These are phyloP conservation scores for Drosophila ochracea DNA, from an alignment of 2,888 invertebrate species.

Conservation along the genomic window DNA sequence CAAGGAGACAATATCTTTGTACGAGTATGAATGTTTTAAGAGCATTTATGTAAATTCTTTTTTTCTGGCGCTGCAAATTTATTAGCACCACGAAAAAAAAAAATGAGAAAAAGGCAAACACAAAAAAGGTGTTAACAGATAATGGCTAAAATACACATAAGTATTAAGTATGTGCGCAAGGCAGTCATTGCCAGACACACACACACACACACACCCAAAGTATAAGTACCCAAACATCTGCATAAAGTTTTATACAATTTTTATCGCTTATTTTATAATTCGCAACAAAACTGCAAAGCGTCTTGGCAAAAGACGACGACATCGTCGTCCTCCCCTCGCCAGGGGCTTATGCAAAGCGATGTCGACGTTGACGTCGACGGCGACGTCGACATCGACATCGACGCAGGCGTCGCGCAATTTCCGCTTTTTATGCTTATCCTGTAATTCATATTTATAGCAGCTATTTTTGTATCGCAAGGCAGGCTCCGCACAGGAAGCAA, in stretches of 20 bases:
- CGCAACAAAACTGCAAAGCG: constrained; percentile 75
- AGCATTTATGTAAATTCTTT: constrained; percentile 68
- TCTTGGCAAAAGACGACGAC: constrained; percentile 53
- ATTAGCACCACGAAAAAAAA: constrained; percentile 50
- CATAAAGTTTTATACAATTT: constrained; percentile 79
- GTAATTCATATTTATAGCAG: constrained; percentile 84
- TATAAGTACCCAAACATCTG: constrained; percentile 51
- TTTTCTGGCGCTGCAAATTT: constrained; percentile 51
- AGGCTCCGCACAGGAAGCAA: constrained; percentile 48
- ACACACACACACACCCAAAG: constrained; percentile 1
- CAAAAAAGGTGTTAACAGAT: constrained; percentile 77
- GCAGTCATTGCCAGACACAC: constrained; percentile 2
- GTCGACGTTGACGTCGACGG: constrained; percentile 23
- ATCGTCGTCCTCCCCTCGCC: constrained; percentile 14
- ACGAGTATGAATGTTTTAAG: constrained; percentile 34
- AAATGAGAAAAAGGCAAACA: not conserved
- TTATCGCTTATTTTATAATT: constrained; percentile 82
- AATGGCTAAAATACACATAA: constrained; percentile 73
- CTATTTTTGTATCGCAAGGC: constrained; percentile 65
- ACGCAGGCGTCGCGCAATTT: constrained; percentile 81
- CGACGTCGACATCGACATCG: constrained; percentile 1
- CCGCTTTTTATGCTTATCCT: constrained; percentile 84
- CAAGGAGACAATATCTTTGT: constrained; percentile 47
- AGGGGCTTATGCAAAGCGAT: constrained; percentile 72
- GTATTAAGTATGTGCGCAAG: constrained; percentile 39